Evolutionary conservation across 2,113 vertebrate species (phyloP), one percentile per base, ranked within the genome.

Genomic region (Lutjanus erythropterus): DNA sequence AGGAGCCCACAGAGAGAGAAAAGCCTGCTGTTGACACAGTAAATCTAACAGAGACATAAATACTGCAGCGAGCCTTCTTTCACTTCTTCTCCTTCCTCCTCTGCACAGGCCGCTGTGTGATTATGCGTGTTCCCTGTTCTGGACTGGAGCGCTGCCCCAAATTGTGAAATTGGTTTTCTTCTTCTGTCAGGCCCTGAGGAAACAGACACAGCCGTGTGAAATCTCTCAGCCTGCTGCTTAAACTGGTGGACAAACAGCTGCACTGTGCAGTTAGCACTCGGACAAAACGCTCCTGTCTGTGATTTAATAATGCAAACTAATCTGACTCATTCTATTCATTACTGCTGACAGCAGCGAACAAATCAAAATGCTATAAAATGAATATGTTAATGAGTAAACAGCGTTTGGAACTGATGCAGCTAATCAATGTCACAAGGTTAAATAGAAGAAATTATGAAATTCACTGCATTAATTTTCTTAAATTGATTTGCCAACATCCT

Each of bases 231-330:
- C 60, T 67, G 42, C 56, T 27, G 29, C 65, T 49, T 16, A 21
- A 58, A 75, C 49, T 8, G 23, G 44, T 18, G 61, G 76, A 62
- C 65, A 55, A 72, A 66, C 46, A 33, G 80, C 44, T 60, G 75
- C 79, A 25, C 37, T 39, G 37, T 11, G 37, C 37, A 39, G 37
- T 39, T 39, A 39, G 2, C 41, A 6, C 10, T n/a, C 41, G 11
- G 71, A 73, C 70, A 11, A 68, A 37, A 62, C 29, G 29, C 27
- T 25, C 6, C 44, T 41, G 52, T 69, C 50, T 65, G 39, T 80
- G 18, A 73, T 78, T 78, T 74, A 74, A 82, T 82, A 74, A 81
- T 46, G 0, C 9, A 86, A 69, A 74, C 42, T 70, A 74, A 86
- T 42, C 0, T 25, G 33, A 76, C 50, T 29, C 21, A 2, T n/a